Evolutionary conservation across 1,140 invertebrate species (phyloP), one percentile per base, ranked within the genome.

Genomic region (Rhyacophila brunnea): DNA sequence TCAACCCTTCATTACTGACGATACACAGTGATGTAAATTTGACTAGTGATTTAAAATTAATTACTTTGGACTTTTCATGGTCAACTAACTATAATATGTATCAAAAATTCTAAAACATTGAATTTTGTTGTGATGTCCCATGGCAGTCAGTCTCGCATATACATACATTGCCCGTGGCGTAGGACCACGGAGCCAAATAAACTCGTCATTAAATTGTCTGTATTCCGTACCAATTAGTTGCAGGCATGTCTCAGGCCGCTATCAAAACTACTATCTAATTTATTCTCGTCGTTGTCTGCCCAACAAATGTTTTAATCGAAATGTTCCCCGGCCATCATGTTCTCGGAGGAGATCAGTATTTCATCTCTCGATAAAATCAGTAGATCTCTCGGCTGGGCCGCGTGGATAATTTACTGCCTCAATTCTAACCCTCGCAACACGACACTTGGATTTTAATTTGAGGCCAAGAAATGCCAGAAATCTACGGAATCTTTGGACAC

Each of bases 151-250:
- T n/a, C n/a, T n/a, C n/a, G n/a, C n/a, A n/a, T n/a, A n/a, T n/a
- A n/a, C 23, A 28, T 28, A 28, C 23, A 28, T 28, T 28, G 23
- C 23, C 23, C 23, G 9, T 28, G 23, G 23, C 23, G 23, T 28
- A 28, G 9, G 48, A 38, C 48, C 48, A 35, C 48, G 35, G 48
- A 15, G 20, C 34, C 34, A 40, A 15, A 34, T 55, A 46, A 38
- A 56, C 15, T 46, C 52, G 34, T 56, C 53, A 56, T 46, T 52
- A 52, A 42, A 52, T 28, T 23, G n/a, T 52, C 48, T 38, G 56
- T 58, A 53, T 55, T 40, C 58, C 44, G 50, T 54, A 61, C 58
- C 58, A 65, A 65, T 65, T 65, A 65, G 62, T 49, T 28, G 62
- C 49, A 43, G 58, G 46, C 54, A 42, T 58, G 63, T 58, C 58